A percentile compares a stretch with the other conserved stretches of the same genome.
Evolutionary conservation across 2,797 vertebrate genomes (phyloP).

Genomic region (Malacoctenus gilli): DNA sequence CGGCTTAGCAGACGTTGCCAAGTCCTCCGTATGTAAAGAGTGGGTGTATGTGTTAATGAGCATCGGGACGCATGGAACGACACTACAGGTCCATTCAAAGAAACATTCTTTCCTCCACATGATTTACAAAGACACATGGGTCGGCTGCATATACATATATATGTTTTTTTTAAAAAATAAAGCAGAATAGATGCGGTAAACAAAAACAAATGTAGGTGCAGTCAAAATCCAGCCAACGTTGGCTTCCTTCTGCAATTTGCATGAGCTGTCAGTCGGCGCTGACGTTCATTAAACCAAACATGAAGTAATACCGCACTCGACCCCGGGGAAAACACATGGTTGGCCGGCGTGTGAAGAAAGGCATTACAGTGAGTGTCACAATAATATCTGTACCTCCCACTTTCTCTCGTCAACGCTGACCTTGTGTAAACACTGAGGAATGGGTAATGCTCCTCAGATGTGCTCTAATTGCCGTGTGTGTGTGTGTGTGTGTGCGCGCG

Average conservation of each 20-base stretch:
- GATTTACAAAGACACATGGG: background rate
- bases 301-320: constrained; percentile 66
- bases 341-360: constrained; percentile 53
- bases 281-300: constrained; percentile 70
- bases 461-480: constrained; percentile 69
- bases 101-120: background rate
- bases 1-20: constrained; percentile 33
- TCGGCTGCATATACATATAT: background rate
- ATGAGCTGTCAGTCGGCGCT: constrained; percentile 62
- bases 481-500: constrained; percentile 27
- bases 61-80: constrained; percentile 28
- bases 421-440: constrained; percentile 75
- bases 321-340: constrained; percentile 72
- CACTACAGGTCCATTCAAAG: constrained; percentile 40
- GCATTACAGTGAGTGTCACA: constrained; percentile 75
- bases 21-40: constrained; percentile 44
- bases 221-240: constrained; percentile 22
- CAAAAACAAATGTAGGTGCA: constrained; percentile 17
- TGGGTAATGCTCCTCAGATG: constrained; percentile 77
- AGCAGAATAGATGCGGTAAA: too few species aligned
- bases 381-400: constrained; percentile 72
- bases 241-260: constrained; percentile 46
- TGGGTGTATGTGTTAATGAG: constrained; percentile 54
- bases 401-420: constrained; percentile 67
- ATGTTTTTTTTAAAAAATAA: too few species aligned